Percentiles rank a stretch among this genome's conserved stretches.
These are phyloP conservation scores for Crotalus helleri DNA, from an alignment of 2,113 vertebrate genomes.

Conservation along the genomic window DNA sequence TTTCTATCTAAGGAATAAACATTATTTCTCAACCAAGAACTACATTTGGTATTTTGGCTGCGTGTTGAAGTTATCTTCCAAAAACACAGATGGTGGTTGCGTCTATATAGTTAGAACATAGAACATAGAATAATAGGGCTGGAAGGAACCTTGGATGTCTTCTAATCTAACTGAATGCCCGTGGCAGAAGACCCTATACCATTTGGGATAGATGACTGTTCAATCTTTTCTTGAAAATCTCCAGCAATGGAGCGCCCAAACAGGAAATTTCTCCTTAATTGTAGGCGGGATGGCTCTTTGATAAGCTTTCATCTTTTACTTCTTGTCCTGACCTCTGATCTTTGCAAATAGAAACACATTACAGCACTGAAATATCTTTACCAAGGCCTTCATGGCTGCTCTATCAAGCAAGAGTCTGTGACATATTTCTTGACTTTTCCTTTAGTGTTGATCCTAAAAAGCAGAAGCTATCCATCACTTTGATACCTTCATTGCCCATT, in stretches of 20 bases:
- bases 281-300: neutral
- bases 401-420: neutral
- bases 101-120: neutral
- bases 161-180: neutral
- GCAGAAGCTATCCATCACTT: neutral
- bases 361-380: neutral
- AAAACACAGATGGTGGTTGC: neutral
- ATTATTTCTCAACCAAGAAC: neutral
- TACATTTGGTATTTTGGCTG: neutral
- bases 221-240: neutral
- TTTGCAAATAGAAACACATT: neutral
- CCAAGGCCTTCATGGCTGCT: neutral
- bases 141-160: neutral
- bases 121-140: neutral
- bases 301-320: neutral
- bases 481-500: neutral
- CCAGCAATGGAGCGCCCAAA: neutral
- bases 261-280: neutral
- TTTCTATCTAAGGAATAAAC: neutral
- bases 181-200: neutral
- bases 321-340: neutral
- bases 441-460: neutral
- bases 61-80: neutral
- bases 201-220: neutral
- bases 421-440: neutral